Conservation (phyloP, 2,888 invertebrate genomes). For the Drosophila prostipennis region DNA sequence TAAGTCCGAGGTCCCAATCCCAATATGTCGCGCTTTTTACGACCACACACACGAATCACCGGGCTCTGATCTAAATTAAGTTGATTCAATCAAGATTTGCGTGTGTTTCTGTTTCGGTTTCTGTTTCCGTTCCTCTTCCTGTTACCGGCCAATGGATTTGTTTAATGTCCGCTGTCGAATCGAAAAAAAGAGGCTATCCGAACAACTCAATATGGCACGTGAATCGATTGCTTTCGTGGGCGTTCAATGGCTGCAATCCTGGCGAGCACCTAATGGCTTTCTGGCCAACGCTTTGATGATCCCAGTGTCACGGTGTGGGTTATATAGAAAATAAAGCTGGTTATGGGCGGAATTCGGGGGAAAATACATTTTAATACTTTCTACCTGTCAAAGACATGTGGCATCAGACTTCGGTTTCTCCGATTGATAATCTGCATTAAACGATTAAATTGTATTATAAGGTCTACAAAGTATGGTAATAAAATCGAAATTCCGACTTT, state of each 20-base stretch:
- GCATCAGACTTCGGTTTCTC: not conserved
- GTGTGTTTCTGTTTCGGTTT: conserved; percentile 48
- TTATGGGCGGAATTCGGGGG: not conserved
- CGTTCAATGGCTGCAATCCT: conserved; percentile 37
- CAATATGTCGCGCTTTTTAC: conserved; percentile 79
- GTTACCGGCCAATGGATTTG: conserved; percentile 69
- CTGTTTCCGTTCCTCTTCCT: conserved; percentile 8
- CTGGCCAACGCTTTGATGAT: conserved; percentile 24
- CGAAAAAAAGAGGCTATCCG: conserved; percentile 28
- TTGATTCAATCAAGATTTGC: conserved; percentile 78
- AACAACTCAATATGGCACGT: conserved; percentile 74
- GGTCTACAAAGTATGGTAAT: too few species aligned
- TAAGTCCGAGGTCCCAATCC: conserved; percentile 61
- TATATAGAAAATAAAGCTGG: not conserved
- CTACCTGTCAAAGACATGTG: not conserved
- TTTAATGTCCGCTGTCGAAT: conserved; percentile 59
- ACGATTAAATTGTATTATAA: too few species aligned
- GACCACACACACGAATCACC: conserved; percentile 74
- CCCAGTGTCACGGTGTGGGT: conserved; percentile 4
- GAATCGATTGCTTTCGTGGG: conserved; percentile 60
- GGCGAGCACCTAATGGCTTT: conserved; percentile 28
- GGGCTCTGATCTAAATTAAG: conserved; percentile 75
- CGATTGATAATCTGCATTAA: too few species aligned
- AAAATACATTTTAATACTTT: conserved; percentile 5
- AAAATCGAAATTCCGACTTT: too few species aligned